Conservation (phyloP, 2,113 vertebrate genomes). For the Pollachius pollachius region DNA sequence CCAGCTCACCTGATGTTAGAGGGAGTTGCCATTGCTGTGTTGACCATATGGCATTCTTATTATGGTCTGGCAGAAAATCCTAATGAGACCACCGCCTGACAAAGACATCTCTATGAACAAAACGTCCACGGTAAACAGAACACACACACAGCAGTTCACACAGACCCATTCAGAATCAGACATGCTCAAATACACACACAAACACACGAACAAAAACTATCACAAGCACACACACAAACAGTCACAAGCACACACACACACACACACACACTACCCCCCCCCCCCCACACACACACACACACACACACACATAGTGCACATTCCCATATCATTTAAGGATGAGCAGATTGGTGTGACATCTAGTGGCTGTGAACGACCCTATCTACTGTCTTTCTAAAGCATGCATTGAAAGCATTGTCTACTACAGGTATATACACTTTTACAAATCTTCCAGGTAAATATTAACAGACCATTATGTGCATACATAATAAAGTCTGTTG, state of each 20-base stretch:
- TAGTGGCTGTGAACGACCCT: no score
- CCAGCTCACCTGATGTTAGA: conserved; percentile 39
- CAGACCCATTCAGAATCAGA: background rate
- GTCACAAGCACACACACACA: conserved; percentile 3
- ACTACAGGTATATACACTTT: no score
- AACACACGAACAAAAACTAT: background rate
- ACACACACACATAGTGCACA: no score
- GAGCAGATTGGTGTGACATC: no score
- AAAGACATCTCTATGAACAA: conserved; percentile 38
- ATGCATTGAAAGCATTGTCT: no score
- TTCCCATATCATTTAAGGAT: no score
- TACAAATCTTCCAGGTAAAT: no score
- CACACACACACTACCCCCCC: background rate
- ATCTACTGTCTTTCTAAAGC: no score
- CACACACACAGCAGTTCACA: background rate
- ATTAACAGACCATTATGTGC: no score
- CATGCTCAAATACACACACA: background rate
- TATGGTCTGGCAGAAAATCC: conserved; percentile 47
- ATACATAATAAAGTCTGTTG: no score
- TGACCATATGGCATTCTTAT: conserved; percentile 56
- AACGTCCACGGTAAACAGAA: background rate
- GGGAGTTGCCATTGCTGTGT: conserved; percentile 16
- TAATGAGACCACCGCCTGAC: conserved; percentile 56
- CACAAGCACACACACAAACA: background rate
- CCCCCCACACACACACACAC: no score